A percentile compares a stretch with the other conserved stretches of the same genome.
phyloP scores from a whole-genome alignment of 2,797 vertebrate genomes.

The Muraenolepis orangiensis region DNA sequence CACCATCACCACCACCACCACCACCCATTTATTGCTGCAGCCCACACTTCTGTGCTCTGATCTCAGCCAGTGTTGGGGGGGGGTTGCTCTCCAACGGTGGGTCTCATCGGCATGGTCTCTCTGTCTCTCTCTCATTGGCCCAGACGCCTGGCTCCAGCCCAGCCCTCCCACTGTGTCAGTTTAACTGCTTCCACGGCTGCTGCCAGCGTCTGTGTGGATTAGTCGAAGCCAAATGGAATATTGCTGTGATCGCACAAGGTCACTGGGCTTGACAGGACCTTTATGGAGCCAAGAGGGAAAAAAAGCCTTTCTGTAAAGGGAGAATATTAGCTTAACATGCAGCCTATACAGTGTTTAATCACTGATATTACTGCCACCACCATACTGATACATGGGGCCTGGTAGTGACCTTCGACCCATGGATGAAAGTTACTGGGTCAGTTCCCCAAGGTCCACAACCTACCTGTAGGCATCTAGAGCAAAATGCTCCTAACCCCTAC shows the following conservation, averaged over 20 bases:
- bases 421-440: neutral
- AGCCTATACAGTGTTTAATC: neutral
- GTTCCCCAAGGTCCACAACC: too few species aligned
- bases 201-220: conserved; percentile 7
- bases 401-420: too few species aligned
- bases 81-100: conserved; percentile 22
- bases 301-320: neutral
- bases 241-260: conserved; percentile 5
- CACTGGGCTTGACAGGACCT: neutral
- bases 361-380: neutral
- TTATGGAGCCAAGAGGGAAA: neutral
- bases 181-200: neutral
- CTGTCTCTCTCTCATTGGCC: conserved; percentile 11
- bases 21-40: neutral
- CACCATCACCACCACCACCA: too few species aligned
- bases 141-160: conserved; percentile 13
- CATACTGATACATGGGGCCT: too few species aligned
- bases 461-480: too few species aligned
- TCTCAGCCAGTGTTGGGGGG: conserved; percentile 45
- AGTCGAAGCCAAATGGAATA: conserved; percentile 10
- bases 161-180: conserved; percentile 20
- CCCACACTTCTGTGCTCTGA: conserved; percentile 31
- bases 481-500: too few species aligned
- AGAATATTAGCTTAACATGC: neutral
- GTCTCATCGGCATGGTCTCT: conserved; percentile 23